Percentiles rank a stretch among this genome's conserved stretches.
These are phyloP conservation scores for Dasyornis broadbenti DNA, from an alignment of 2,113 vertebrate genomes.

Conservation along the genomic window DNA sequence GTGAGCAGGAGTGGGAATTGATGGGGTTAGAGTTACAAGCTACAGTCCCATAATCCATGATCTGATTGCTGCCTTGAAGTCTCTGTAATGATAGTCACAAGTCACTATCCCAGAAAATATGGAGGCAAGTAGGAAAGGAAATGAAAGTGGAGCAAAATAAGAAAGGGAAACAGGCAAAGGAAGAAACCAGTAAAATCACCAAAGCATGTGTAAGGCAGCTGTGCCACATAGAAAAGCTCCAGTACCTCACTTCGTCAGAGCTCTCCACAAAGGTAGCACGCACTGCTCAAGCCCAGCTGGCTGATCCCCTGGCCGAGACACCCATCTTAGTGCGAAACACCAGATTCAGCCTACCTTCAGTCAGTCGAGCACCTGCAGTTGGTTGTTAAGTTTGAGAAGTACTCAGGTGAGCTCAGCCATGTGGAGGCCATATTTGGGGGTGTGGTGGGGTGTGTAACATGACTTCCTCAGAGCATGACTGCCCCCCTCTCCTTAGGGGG, in stretches of 20 bases:
- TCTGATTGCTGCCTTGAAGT: constrained; percentile 31
- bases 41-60: constrained; percentile 32
- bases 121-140: neutral
- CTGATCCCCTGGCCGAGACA: neutral
- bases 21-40: neutral
- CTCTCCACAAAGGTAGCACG: neutral
- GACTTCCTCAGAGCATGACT: neutral
- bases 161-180: neutral
- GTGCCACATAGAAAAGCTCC: neutral
- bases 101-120: neutral
- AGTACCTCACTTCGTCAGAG: neutral
- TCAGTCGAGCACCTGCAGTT: neutral
- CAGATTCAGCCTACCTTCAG: neutral
- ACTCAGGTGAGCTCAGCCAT: neutral
- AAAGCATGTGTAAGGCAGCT: neutral
- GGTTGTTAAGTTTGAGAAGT: neutral
- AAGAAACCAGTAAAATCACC: neutral
- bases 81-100: constrained; percentile 43
- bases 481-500: neutral
- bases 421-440: neutral
- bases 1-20: constrained; percentile 24
- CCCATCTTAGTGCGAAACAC: neutral
- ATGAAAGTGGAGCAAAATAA: neutral
- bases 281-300: neutral
- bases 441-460: neutral